Percentiles rank a stretch among this genome's conserved stretches.
These are phyloP conservation scores for Ceratosolen solmsi DNA, from an alignment of 1,140 invertebrate genomes.

Conservation along the genomic window DNA sequence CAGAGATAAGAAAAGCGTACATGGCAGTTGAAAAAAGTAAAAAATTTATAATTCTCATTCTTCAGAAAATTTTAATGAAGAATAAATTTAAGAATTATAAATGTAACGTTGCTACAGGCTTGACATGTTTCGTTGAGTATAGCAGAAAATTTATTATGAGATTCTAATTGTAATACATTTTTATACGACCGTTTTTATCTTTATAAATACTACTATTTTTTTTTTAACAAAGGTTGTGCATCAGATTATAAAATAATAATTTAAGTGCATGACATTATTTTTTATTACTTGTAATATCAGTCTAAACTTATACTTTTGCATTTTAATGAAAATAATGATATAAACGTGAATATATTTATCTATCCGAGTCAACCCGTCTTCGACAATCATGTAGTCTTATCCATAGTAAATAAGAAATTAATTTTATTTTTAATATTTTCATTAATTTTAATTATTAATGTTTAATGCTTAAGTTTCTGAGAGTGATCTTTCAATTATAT, in stretches of 20 bases:
- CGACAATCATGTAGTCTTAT: conserved; percentile 38
- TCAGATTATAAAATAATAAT: conserved; percentile 27
- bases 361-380: conserved; percentile 11
- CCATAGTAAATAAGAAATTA: conserved; percentile 9
- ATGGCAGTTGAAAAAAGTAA: conserved; percentile 20
- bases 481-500: conserved; percentile 3
- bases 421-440: not conserved
- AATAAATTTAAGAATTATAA: conserved; percentile 21
- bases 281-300: not conserved
- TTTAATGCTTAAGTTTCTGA: not conserved
- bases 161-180: conserved; percentile 48
- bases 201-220: conserved; percentile 36
- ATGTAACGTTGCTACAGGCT: conserved; percentile 2
- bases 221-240: conserved; percentile 27
- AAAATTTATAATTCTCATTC: conserved; percentile 25
- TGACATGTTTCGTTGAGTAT: conserved; percentile 12
- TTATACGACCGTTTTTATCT: conserved; percentile 49
- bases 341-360: conserved; percentile 10
- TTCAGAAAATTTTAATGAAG: not conserved
- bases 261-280: conserved; percentile 33
- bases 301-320: conserved; percentile 9
- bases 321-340: conserved; percentile 17
- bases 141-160: conserved; percentile 24
- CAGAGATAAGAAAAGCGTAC: conserved; percentile 2
- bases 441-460: conserved; percentile 26